These are phyloP conservation scores for Agelas oroides DNA, from an alignment of 37 sponge, comb jelly and placozoan species.

Conservation along the genomic window DNA sequence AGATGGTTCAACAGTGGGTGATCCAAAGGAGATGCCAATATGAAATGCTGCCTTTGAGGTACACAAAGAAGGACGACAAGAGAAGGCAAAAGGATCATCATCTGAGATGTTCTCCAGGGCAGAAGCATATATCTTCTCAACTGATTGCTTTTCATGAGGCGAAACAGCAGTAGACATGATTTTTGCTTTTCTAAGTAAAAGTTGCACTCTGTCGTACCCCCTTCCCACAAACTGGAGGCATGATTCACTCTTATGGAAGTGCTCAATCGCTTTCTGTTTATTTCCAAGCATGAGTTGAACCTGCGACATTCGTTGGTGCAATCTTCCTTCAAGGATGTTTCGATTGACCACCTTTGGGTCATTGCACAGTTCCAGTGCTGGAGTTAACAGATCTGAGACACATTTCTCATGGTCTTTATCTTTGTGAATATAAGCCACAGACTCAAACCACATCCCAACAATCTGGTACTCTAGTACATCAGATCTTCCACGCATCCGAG, in stretches of 20 bases:
- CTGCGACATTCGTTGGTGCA: conserved; percentile 5
- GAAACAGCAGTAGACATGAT: not conserved
- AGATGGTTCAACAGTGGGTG: not conserved
- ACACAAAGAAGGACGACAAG: not conserved
- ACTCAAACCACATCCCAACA: conserved; percentile 18
- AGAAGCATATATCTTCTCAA: not conserved
- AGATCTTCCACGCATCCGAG: no score
- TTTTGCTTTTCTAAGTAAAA: conserved; percentile 5
- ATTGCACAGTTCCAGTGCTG: not conserved
- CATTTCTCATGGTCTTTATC: not conserved
- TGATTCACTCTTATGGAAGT: not conserved
- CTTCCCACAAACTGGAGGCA: not conserved
- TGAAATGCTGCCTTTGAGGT: conserved; percentile 3
- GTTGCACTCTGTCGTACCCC: not conserved
- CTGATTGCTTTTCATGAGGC: not conserved
- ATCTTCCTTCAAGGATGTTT: not conserved
- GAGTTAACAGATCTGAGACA: not conserved
- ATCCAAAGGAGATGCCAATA: not conserved
- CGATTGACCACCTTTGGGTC: not conserved
- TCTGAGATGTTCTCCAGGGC: not conserved
- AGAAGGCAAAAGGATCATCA: not conserved
- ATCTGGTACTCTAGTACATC: not conserved
- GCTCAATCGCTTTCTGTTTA: not conserved
- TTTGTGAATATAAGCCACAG: not conserved
- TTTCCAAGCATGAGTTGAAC: not conserved